Percentiles rank a stretch among this genome's conserved stretches.
phyloP scores from a whole-genome alignment of 1,140 invertebrate species.

The Meloidogyne floridensis region DNA sequence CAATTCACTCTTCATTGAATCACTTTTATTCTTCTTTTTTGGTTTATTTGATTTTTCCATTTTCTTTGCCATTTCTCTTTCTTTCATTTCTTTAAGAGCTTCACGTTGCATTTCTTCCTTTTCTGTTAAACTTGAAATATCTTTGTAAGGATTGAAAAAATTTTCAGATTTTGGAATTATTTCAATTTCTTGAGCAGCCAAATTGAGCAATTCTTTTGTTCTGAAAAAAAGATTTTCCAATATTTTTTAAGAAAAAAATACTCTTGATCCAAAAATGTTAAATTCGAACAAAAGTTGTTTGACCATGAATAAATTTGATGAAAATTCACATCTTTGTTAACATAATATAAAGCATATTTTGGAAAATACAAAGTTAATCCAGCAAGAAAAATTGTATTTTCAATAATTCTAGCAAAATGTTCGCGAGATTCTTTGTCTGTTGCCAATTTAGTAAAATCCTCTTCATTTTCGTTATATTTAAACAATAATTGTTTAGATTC shows the following conservation, averaged over 20 bases:
- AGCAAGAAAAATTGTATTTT: conserved; percentile 21
- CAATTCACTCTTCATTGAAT: conserved; percentile 8
- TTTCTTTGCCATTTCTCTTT: conserved; percentile 11
- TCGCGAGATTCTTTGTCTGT: neutral
- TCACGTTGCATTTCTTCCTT: conserved; percentile 24
- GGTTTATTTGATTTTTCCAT: conserved; percentile 1
- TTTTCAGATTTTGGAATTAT: conserved; percentile 4
- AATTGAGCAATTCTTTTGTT: conserved; percentile 14
- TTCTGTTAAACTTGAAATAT: neutral
- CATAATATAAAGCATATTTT: neutral
- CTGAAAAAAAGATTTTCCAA: too few species aligned
- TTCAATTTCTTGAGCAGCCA: conserved; percentile 25
- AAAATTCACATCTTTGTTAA: conserved; percentile 20
- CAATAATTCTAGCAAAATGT: neutral
- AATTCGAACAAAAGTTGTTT: conserved; percentile 6
- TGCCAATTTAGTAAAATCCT: neutral
- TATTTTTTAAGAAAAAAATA: too few species aligned
- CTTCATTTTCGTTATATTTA: neutral
- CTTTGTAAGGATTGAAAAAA: conserved; percentile 21
- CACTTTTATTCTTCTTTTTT: conserved; percentile 24
- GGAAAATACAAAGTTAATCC: conserved; percentile 25
- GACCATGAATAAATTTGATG: conserved; percentile 23
- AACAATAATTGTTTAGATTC: neutral
- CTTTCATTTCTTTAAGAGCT: conserved; percentile 5
- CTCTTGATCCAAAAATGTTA: neutral